phyloP scores from a whole-genome alignment of 2,888 invertebrate species.

The Crepidodera aurea region DNA sequence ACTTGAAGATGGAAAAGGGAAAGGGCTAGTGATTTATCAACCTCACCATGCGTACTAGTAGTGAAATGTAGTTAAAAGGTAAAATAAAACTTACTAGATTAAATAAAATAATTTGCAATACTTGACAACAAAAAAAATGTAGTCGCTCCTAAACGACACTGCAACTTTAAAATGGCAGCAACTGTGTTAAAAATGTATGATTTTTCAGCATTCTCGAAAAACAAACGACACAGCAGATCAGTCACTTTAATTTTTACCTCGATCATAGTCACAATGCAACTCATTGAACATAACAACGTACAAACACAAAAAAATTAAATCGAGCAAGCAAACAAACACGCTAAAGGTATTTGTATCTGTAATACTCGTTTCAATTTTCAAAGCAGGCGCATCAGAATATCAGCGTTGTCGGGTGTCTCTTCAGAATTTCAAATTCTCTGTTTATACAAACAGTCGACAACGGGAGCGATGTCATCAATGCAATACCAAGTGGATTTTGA shows the following conservation, averaged over 20 bases:
- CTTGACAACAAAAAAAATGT: too few species aligned
- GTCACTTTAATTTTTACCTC: background rate
- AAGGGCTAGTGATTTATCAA: too few species aligned
- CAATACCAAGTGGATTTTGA: too few species aligned
- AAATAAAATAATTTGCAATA: too few species aligned
- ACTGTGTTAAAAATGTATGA: too few species aligned
- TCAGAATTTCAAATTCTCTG: conserved; percentile 12
- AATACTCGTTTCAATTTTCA: background rate
- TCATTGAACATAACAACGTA: background rate
- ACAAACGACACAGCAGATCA: background rate
- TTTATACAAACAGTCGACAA: conserved; percentile 1
- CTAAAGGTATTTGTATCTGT: background rate
- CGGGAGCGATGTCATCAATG: conserved; percentile 1
- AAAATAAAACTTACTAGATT: too few species aligned
- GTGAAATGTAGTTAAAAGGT: too few species aligned
- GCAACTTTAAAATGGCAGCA: too few species aligned
- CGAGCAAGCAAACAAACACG: background rate
- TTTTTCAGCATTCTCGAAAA: too few species aligned
- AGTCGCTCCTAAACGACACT: too few species aligned
- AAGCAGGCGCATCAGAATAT: background rate
- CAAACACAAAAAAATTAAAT: background rate
- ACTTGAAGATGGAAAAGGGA: too few species aligned
- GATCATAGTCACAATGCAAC: background rate
- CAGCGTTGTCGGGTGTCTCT: background rate
- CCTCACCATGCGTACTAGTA: too few species aligned